phyloP scores from a whole-genome alignment of 2,888 invertebrate species.

The Drosophila sordidula region DNA sequence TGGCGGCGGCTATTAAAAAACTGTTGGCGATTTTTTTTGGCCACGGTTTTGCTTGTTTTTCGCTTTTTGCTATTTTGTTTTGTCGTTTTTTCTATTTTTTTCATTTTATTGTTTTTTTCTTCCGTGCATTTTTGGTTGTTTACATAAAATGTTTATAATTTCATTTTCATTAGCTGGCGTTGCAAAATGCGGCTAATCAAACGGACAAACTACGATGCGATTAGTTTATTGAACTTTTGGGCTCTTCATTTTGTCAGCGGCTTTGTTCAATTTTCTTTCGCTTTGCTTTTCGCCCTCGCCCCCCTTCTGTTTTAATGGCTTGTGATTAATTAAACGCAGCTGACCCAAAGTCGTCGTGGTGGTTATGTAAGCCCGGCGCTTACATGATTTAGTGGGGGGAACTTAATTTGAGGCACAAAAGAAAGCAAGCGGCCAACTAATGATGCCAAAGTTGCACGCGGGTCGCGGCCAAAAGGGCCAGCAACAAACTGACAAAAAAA shows the following conservation, averaged over 20 bases:
- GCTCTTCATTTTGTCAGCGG: conserved; percentile 48
- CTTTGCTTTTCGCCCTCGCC: background rate
- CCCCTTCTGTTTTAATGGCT: conserved; percentile 19
- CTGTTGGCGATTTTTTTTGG: conserved; percentile 54
- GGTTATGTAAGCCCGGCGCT: conserved; percentile 59
- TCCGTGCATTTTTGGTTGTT: conserved; percentile 32
- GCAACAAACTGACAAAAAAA: background rate
- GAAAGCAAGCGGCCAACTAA: conserved; percentile 75
- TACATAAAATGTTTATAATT: conserved; percentile 80
- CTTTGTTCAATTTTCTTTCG: conserved; percentile 37
- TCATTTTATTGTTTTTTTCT: conserved; percentile 18
- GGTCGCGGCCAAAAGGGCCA: conserved; percentile 30
- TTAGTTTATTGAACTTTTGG: conserved; percentile 68
- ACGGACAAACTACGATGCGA: conserved; percentile 18
- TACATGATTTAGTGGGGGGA: conserved; percentile 62
- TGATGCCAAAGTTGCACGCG: conserved; percentile 56
- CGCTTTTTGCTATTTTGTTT: conserved; percentile 13
- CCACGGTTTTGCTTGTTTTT: conserved; percentile 37
- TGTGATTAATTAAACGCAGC: conserved; percentile 71
- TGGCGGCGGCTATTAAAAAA: conserved; percentile 60
- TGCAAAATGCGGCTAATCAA: conserved; percentile 61
- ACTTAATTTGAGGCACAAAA: conserved; percentile 58
- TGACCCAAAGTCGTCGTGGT: conserved; percentile 61
- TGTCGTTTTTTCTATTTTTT: conserved; percentile 18
- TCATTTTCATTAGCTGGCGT: conserved; percentile 73